Evolutionary conservation across 2,888 invertebrate genomes (phyloP), one percentile per base, ranked within the genome.

Genomic region (Cecidostiba fungosa): DNA sequence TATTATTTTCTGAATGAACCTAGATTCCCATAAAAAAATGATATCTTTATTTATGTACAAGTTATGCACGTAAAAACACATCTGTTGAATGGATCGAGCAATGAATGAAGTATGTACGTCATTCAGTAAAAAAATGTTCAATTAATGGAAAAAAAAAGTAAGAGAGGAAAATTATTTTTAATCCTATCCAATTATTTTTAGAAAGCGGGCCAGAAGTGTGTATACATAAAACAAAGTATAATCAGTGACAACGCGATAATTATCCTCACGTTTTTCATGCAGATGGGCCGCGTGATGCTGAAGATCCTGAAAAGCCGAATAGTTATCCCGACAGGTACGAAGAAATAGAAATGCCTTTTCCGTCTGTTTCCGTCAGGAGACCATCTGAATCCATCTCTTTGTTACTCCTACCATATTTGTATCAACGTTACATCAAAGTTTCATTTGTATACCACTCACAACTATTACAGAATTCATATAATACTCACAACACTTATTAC

Each of bases 231-330:
- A n/a, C n/a, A 54, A 54, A 54, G 54, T 54, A 50, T 36, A 47
- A 69, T 54, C 14, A 29, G 59, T 32, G 50, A 32, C 69, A 82
- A 82, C 76, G 82, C 76, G 50, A 54, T 54, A 54, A 82, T 76
- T 19, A 69, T 50, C 16, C 50, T 82, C 82, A 69, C 82, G 76
- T 82, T 82, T 76, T 54, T 82, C 69, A 69, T 23, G 50, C n/a
- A 29, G 23, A 54, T 36, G 10, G 26, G 19, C 32, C 47, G 62
- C 81, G 62, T 62, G 81, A 54, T 74, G 36, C 14, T 8, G 54
- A 6, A 36, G 54, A 72, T 79, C 50, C 19, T 47, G 78, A 78
- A 78, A 69, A 78, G 66, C n/a, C 26, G 26, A 72, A 72, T 54
- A 72, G 23, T 80, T 16, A 72, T 47, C 54, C 54, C 4, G 16